Base-by-base conservation (phyloP, 1,140 invertebrate genomes). In the Colletes latitarsis region DNA sequence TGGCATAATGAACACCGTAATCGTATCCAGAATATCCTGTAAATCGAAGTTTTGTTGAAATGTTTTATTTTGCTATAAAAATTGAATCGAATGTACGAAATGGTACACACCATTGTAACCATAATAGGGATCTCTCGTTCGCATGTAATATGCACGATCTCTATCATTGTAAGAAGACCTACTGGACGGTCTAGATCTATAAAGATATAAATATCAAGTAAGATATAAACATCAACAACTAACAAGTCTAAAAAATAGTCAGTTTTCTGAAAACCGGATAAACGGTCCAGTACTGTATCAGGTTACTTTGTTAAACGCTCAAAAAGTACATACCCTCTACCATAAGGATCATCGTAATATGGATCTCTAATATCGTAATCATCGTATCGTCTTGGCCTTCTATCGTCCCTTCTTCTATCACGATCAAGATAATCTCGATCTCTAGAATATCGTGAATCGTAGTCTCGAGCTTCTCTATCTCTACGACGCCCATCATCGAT, bases 1-100 rank as follows among this genome's bases (percentile, higher is more conserved):
- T 95, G 94, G 85, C 94, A 89, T 92, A 95, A 93, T 91, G 95
- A 91, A 82, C 92, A 92, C 88, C 94, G 85, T 94, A 95, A 81
- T 93, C 92, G 85, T 94, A 95, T 90, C 91, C 89, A 52, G 91
- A 91, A 79, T 94, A 94, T 86, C 92, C 93, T 89, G 84, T 85
- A 76, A 88, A 83, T 88, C 77, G 81, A 82, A 82, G 66, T 6
- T 79, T 79, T 30, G 46, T 46, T 69, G 17, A 30, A 72, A 81
- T 21, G 14, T 66, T 75, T 72, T 57, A 41, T 30, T 55, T 52
- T n/a, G 62, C 39, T 30, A 53, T 0, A 63, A 15, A 53, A 67
- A n/a, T 70, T 60, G 6, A 30, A 30, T 30, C 30, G 53, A 70
- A 10, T 15, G 15, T 19, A 30, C 6, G 57, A 66, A 12, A 6